Percentiles rank a stretch among this genome's conserved stretches.
Conservation (phyloP, 2,888 invertebrate species). For the Volucella inanis region DNA sequence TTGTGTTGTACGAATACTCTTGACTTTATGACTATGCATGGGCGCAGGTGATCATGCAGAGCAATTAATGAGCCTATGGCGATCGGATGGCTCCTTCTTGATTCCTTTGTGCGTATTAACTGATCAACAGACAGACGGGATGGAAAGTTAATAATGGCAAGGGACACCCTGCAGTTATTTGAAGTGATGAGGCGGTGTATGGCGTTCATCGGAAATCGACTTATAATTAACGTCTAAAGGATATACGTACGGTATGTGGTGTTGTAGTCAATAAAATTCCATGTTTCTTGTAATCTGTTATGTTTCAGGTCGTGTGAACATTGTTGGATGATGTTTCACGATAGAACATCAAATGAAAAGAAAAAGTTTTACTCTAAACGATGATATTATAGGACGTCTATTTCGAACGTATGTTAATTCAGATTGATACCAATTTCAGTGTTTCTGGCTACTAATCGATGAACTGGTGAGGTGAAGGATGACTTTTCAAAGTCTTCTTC, state of each 20-base stretch:
- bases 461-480: no score
- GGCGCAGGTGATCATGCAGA: slow-evolving; percentile 60
- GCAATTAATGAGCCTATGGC: slow-evolving; percentile 40
- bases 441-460: no score
- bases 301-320: no score
- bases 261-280: slow-evolving; percentile 1
- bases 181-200: slow-evolving; percentile 12
- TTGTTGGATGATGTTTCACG: no score
- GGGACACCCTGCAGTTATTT: slow-evolving; percentile 53
- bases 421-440: no score
- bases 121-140: slow-evolving; percentile 50
- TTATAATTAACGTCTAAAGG: slow-evolving; percentile 35
- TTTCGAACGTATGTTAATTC: no score
- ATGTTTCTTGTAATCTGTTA: no score
- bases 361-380: no score
- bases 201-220: slow-evolving; percentile 6
- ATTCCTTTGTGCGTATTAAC: slow-evolving; percentile 6
- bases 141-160: slow-evolving; percentile 52
- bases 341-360: no score
- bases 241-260: neutral
- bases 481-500: no score
- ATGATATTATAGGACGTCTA: no score
- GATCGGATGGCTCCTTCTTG: slow-evolving; percentile 33
- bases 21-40: slow-evolving; percentile 52
- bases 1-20: slow-evolving; percentile 33